Evolutionary conservation across 2,888 invertebrate species (phyloP).

Genomic region (Thymelicus lineola): DNA sequence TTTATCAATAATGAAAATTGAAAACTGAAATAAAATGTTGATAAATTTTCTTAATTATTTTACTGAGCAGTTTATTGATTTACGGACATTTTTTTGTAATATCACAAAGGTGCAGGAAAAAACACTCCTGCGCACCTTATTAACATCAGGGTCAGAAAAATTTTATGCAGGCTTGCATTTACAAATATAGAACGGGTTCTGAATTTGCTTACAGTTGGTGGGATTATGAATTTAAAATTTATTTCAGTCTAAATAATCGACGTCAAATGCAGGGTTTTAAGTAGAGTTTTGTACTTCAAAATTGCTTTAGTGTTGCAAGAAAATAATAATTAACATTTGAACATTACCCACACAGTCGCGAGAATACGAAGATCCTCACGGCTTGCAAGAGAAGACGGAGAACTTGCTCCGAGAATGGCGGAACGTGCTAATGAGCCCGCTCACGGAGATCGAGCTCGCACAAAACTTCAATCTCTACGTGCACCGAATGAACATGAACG

Average conservation of each 20-base stretch:
- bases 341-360: slow-evolving; percentile 70
- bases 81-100: neutral
- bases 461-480: slow-evolving; percentile 98
- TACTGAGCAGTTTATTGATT: no score
- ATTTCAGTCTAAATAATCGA: no score
- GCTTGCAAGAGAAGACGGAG: slow-evolving; percentile 97
- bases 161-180: neutral
- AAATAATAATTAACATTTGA: neutral
- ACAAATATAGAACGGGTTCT: neutral
- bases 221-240: no score
- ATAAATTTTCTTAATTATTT: no score
- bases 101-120: neutral
- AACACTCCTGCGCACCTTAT: neutral
- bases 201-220: no score
- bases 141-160: neutral
- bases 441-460: slow-evolving; percentile 92
- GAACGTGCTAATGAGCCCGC: slow-evolving; percentile 92
- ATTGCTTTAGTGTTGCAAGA: no score
- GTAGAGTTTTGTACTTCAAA: no score
- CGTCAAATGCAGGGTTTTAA: no score
- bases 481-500: slow-evolving; percentile 95
- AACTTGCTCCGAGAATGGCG: slow-evolving; percentile 98
- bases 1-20: no score
- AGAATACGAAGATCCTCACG: slow-evolving; percentile 96
- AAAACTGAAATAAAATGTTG: no score